These are phyloP conservation scores for Champsocephalus esox DNA, from an alignment of 2,797 vertebrate species.

Conservation along the genomic window DNA sequence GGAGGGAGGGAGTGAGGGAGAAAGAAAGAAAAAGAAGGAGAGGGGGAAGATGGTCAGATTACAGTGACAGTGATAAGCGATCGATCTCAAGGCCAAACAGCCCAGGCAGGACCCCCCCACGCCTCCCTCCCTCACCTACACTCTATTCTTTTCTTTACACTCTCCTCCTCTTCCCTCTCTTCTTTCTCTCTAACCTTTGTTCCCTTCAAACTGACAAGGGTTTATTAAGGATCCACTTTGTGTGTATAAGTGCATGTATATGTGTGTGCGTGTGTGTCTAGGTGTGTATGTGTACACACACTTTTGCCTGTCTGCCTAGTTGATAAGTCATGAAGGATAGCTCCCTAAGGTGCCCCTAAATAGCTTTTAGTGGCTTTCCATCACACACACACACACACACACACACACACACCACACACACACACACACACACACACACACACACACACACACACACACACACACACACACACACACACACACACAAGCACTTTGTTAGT, in stretches of 20 bases:
- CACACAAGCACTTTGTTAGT: slow-evolving; percentile 56
- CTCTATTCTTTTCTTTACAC: slow-evolving; percentile 41
- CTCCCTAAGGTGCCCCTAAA: slow-evolving; percentile 76
- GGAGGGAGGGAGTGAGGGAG: slow-evolving; percentile 35
- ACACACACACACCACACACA: slow-evolving; percentile 20
- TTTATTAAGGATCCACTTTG: slow-evolving; percentile 77
- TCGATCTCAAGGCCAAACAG: slow-evolving; percentile 82
- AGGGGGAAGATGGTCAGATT: slow-evolving; percentile 78
- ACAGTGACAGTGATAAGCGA: slow-evolving; percentile 82
- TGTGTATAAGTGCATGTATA: slow-evolving; percentile 61
- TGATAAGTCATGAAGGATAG: slow-evolving; percentile 79
- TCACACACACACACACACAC: slow-evolving; percentile 43
- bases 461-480: background rate
- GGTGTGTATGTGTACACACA: slow-evolving; percentile 45
- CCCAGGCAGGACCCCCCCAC: slow-evolving; percentile 49
- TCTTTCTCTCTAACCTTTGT: slow-evolving; percentile 72
- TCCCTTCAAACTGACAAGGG: slow-evolving; percentile 75
- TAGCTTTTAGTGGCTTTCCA: slow-evolving; percentile 80
- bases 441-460: slow-evolving; percentile 28
- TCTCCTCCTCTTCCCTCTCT: slow-evolving; percentile 43
- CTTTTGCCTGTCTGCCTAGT: slow-evolving; percentile 65
- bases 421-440: background rate
- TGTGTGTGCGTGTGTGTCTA: slow-evolving; percentile 37
- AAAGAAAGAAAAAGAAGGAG: slow-evolving; percentile 12
- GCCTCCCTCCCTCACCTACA: slow-evolving; percentile 3